phyloP scores from a whole-genome alignment of 2,888 invertebrate genomes.

The Cephus pygmeus region DNA sequence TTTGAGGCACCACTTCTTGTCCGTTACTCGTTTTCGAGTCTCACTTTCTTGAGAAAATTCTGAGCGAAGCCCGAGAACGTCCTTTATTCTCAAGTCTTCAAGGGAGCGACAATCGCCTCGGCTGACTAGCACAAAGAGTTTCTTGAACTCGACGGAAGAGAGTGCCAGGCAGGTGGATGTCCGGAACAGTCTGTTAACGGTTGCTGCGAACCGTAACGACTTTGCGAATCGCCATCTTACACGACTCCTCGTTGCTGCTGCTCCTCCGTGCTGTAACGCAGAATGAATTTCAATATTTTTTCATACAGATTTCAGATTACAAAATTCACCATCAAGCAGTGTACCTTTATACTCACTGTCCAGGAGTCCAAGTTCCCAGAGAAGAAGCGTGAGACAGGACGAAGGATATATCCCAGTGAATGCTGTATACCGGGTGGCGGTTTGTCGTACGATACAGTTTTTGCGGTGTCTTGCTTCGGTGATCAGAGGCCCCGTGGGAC shows the following conservation, averaged over 20 bases:
- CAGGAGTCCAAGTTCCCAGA: background rate
- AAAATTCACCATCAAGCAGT: background rate
- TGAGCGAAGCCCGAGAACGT: background rate
- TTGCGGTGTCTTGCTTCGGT: conserved; percentile 56
- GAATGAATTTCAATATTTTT: background rate
- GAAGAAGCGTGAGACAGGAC: conserved; percentile 6
- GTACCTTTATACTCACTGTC: too few species aligned
- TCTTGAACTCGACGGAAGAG: conserved; percentile 2
- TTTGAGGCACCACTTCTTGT: background rate
- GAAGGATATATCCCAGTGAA: conserved; percentile 5
- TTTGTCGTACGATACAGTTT: conserved; percentile 29
- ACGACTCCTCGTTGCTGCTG: background rate
- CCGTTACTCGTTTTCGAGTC: background rate
- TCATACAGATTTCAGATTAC: background rate
- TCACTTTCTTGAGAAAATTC: background rate
- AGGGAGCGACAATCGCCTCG: background rate
- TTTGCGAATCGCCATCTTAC: background rate
- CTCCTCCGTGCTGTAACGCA: background rate
- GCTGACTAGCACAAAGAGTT: conserved; percentile 2
- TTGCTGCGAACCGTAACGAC: conserved; percentile 21
- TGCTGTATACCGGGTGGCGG: conserved; percentile 2
- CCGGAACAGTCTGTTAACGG: conserved; percentile 20
- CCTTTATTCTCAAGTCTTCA: background rate
- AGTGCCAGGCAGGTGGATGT: conserved; percentile 15
- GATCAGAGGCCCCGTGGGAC: conserved; percentile 32